These are phyloP conservation scores for Neuroterus valhalla DNA, from an alignment of 1,140 invertebrate species.

Conservation along the genomic window DNA sequence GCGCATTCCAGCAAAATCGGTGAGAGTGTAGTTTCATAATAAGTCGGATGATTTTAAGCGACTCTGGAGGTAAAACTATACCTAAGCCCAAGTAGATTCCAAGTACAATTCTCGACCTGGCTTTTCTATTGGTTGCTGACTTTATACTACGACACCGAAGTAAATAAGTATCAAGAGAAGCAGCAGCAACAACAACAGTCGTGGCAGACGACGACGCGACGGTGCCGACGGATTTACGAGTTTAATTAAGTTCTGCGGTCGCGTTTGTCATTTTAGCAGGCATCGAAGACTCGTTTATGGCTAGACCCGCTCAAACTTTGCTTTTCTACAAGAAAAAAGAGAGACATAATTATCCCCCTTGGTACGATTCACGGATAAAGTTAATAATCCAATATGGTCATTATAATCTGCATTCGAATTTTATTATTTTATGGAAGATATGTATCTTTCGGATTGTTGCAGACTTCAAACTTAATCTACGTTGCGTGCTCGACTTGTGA, in stretches of 20 bases:
- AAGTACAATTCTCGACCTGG: constrained; percentile 4
- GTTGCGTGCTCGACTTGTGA: too few species aligned
- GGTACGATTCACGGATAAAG: neutral
- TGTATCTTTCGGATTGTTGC: neutral
- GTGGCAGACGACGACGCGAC: constrained; percentile 48
- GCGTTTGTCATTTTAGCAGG: constrained; percentile 69
- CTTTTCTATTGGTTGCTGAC: constrained; percentile 18
- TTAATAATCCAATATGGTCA: neutral
- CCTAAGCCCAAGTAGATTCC: constrained; percentile 10
- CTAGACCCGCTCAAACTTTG: constrained; percentile 50
- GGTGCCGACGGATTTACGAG: constrained; percentile 59
- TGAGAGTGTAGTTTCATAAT: constrained; percentile 25
- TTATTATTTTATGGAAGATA: neutral
- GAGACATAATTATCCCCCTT: neutral
- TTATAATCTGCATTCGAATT: neutral
- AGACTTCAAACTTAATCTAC: neutral
- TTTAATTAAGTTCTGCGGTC: constrained; percentile 74
- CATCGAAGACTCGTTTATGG: constrained; percentile 66
- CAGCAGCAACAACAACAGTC: constrained; percentile 50
- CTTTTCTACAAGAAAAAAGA: constrained; percentile 33
- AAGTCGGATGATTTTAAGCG: constrained; percentile 13
- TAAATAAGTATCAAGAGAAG: constrained; percentile 60
- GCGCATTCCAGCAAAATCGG: constrained; percentile 4
- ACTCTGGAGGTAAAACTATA: constrained; percentile 12
- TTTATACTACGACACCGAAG: constrained; percentile 41